These are phyloP conservation scores for Lagopus muta DNA, from an alignment of 2,113 vertebrate species.

Conservation along the genomic window DNA sequence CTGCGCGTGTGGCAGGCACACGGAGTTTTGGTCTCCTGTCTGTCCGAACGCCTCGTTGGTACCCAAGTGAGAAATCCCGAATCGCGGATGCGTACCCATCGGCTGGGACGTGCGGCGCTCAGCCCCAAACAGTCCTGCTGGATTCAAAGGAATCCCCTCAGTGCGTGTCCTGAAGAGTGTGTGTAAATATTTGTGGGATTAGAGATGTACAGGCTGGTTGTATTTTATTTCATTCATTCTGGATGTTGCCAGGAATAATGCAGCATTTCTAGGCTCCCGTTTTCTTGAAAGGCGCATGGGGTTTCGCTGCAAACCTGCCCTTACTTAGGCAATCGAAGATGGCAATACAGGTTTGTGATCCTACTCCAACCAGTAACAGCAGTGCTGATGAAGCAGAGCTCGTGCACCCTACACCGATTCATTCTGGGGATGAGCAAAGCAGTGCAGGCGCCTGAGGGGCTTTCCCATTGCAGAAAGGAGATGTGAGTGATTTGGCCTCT, in stretches of 20 bases:
- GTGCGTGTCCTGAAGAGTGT: fast-evolving
- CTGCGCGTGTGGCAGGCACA: not conserved
- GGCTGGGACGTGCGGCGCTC: fast-evolving
- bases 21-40: fast-evolving
- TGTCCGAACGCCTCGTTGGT: fast-evolving
- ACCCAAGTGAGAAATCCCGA: fast-evolving
- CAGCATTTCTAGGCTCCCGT: not conserved
- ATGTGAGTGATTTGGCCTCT: fast-evolving
- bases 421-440: fast-evolving
- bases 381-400: not conserved
- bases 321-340: not conserved
- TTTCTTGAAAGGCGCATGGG: not conserved
- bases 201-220: not conserved
- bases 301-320: not conserved
- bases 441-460: not conserved
- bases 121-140: fast-evolving
- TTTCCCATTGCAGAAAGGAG: not conserved
- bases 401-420: fast-evolving
- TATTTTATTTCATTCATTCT: not conserved
- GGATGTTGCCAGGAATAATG: not conserved
- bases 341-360: not conserved
- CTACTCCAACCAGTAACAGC: not conserved
- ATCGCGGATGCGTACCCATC: fast-evolving
- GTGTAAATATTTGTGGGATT: not conserved
- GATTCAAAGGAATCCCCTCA: fast-evolving